Base-by-base conservation (phyloP, 2,888 invertebrate species). In the Tuta absoluta region DNA sequence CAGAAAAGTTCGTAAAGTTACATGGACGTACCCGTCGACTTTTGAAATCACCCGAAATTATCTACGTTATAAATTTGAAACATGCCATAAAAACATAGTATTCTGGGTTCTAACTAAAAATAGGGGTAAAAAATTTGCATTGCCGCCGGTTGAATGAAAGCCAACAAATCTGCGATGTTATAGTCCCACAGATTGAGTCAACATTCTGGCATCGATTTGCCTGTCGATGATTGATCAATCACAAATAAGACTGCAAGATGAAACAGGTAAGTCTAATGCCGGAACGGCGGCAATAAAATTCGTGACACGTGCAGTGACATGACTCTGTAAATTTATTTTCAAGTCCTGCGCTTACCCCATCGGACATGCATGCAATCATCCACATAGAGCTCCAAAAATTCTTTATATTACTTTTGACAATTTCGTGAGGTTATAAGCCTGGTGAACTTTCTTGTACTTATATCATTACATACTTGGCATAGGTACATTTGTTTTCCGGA, bases 71-170 rank as follows among this genome's bases (percentile, higher is more conserved):
- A 75, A 74, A 71, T 67, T 65, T 68, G 69, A 74, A 69, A 65
- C 71, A 71, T 72, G 76, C 74, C 74, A 75, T 75, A 72, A 66
- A 66, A 71, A 62, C 59, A 33, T 17, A 37, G 19, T n/a, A 23
- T 23, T 48, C 53, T 59, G 53, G 41, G 56, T 51, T 63, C 23
- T 41, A n/a, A 63, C 41, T 63, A 65, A 65, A 86, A 85, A 85
- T 84, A 84, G 23, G 23, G 23, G 23, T 17, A 53, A 56, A 56
- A 33, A 56, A 33, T 56, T 33, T 33, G 28, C 74, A 49, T 72
- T 70, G 68, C 66, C 80, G 80, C 80, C 77, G 82, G 84, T 89
- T 88, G 87, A 86, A 80, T 75, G 78, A 71, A 68, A 73, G 90
- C 89, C 90, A 90, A 88, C 79, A 77, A 77, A 82, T 81, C 72